phyloP scores from a whole-genome alignment of 1,140 invertebrate species.

The Scaptomyza graminum region DNA sequence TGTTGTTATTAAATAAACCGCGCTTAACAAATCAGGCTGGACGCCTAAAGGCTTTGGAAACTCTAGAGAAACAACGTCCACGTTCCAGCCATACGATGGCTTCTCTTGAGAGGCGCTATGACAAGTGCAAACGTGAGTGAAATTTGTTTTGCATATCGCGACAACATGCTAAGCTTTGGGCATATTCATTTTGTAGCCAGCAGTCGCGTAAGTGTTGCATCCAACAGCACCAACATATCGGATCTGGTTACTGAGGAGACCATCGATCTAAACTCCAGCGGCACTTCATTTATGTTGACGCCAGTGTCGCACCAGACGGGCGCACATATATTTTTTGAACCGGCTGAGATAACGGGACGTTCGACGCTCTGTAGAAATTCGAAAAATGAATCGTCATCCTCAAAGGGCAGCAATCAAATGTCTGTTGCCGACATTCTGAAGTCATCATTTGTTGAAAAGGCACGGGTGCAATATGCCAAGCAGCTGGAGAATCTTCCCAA shows the following conservation, averaged over 20 bases:
- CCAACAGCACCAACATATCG: constrained; percentile 66
- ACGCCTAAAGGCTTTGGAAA: constrained; percentile 65
- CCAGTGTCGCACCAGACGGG: constrained; percentile 32
- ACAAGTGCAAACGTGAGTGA: constrained; percentile 4
- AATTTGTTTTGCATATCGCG: not conserved
- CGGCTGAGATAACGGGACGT: constrained; percentile 74
- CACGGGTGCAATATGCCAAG: constrained; percentile 50
- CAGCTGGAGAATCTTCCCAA: constrained; percentile 51
- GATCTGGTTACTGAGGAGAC: constrained; percentile 76
- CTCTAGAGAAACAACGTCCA: constrained; percentile 48
- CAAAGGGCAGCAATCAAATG: constrained; percentile 25
- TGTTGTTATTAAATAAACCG: not conserved
- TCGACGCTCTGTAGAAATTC: constrained; percentile 60
- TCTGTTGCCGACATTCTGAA: constrained; percentile 69
- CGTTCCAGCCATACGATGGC: constrained; percentile 25
- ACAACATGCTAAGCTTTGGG: not conserved
- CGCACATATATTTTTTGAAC: constrained; percentile 71
- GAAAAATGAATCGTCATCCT: constrained; percentile 6
- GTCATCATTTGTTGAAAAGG: constrained; percentile 71
- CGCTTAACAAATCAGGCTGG: constrained; percentile 46
- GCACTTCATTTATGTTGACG: constrained; percentile 38
- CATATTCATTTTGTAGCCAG: not conserved
- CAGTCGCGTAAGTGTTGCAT: constrained; percentile 7
- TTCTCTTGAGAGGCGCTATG: not conserved
- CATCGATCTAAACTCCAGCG: constrained; percentile 67